A percentile compares a stretch with the other conserved stretches of the same genome.
phyloP scores from a whole-genome alignment of 2,113 vertebrate species.

The Brienomyrus longianalis region DNA sequence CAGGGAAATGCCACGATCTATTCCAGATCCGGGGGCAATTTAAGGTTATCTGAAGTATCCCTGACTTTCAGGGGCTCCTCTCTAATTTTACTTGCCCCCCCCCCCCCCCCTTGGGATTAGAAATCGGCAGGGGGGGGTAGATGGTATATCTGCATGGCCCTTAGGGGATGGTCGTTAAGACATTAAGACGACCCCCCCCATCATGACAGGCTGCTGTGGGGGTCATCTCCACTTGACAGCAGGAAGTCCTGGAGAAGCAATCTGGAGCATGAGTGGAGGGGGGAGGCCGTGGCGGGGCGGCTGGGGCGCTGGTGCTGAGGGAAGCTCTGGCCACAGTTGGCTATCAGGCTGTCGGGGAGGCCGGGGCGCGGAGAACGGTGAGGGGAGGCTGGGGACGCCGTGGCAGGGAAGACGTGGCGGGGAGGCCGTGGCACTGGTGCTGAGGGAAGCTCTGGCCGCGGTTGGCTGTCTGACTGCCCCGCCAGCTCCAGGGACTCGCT shows the following conservation, averaged over 20 bases:
- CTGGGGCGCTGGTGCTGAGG: too few relatives aligned
- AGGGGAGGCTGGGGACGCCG: too few relatives aligned
- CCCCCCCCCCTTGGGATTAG: conserved; percentile 37
- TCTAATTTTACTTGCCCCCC: conserved; percentile 71
- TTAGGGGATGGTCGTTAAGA: neutral
- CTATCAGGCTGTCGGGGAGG: neutral
- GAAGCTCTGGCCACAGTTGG: too few relatives aligned
- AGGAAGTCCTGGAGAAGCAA: too few relatives aligned
- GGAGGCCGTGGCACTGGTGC: neutral
- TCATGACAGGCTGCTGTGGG: too few relatives aligned
- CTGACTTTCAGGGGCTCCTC: conserved; percentile 75
- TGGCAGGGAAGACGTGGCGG: neutral
- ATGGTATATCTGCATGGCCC: neutral
- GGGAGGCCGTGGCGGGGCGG: neutral
- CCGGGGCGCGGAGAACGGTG: too few relatives aligned
- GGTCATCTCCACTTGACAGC: too few relatives aligned
- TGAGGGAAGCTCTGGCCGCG: neutral
- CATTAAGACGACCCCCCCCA: too few relatives aligned
- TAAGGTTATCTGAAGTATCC: conserved; percentile 68
- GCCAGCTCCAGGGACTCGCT: neutral
- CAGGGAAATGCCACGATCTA: too few relatives aligned
- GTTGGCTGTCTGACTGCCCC: neutral
- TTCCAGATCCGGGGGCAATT: conserved; percentile 45
- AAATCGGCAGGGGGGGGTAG: neutral
- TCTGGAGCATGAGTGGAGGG: neutral